These are phyloP conservation scores for Lutraria rhynchaena DNA, from an alignment of 1,140 invertebrate species.

Conservation along the genomic window DNA sequence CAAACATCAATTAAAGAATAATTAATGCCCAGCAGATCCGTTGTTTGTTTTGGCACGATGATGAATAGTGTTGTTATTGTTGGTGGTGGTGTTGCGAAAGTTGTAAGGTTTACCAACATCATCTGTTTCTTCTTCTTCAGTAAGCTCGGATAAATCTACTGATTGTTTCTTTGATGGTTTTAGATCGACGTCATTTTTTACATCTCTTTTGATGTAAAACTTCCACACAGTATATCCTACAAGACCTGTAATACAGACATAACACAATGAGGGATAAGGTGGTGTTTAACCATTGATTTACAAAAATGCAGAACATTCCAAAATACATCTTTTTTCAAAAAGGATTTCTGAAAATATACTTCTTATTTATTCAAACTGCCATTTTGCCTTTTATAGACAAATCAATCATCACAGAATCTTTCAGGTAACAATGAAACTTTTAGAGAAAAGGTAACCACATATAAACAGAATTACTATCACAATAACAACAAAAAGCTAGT, in stretches of 20 bases:
- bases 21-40: conserved; percentile 25
- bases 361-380: no score
- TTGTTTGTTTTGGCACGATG: conserved; percentile 44
- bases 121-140: not conserved
- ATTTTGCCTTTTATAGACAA: no score
- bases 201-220: conserved; percentile 81
- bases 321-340: no score
- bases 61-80: conserved; percentile 15
- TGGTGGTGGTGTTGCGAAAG: conserved; percentile 19
- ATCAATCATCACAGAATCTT: no score
- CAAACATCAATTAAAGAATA: not conserved
- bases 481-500: no score
- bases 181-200: conserved; percentile 73
- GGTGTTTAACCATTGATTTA: no score
- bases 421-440: no score
- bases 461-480: no score
- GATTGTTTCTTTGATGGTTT: not conserved
- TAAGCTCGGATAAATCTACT: not conserved
- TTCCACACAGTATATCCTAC: conserved; percentile 84
- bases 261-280: no score
- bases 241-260: conserved; percentile 72
- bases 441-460: no score
- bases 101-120: not conserved
- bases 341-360: no score
- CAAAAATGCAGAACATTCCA: no score